Evolutionary conservation across 2,888 invertebrate genomes (phyloP), one percentile per base, ranked within the genome.

Genomic region (Drosophila barbarae): DNA sequence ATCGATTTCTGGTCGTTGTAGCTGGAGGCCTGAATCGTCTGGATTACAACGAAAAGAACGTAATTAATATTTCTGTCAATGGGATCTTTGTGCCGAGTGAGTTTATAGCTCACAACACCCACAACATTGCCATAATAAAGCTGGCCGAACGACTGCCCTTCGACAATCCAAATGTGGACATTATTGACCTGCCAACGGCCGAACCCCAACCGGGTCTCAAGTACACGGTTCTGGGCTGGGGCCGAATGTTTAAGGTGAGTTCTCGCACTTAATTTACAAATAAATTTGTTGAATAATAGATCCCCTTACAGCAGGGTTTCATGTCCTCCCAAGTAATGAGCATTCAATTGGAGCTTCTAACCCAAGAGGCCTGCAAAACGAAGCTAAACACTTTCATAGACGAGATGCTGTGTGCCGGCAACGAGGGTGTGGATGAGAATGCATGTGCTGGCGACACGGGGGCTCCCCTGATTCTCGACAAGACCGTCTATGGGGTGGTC

Each of bases 391-490:
- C 26, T 0, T 39, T 73, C 0, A 21, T 47, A 13, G 58, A 64
- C 4, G 85, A 73, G 42, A 73, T 74, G 77, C 26, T 80, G 3
- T 80, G 80, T 9, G 80, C 85, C 0, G 74, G 77, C 7, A 65
- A 70, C 13, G 21, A 69, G 2, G n/a, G 38, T 2, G 41, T 35
- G 5, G 52, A 59, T 9, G 46, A 59, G 3, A 64, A 68, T 58
- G 80, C 83, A 0, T 80, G 80, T 52, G 77, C 83, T 3, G 80
- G 80, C 1, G 80, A 80, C n/a, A 67, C 74, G 0, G 80, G 80
- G 0, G 56, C 51, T 2, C 79, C 79, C 0, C 53, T 80, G 35
- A 55, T 84, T 0, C 10, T 23, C 5, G 59, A 76, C 5, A 10
- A 56, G 1, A 82, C 74, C 1, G 13, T 79, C 1, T 68, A 71